Conservation (phyloP, 1,140 invertebrate species). For the Drosophila persimilis region DNA sequence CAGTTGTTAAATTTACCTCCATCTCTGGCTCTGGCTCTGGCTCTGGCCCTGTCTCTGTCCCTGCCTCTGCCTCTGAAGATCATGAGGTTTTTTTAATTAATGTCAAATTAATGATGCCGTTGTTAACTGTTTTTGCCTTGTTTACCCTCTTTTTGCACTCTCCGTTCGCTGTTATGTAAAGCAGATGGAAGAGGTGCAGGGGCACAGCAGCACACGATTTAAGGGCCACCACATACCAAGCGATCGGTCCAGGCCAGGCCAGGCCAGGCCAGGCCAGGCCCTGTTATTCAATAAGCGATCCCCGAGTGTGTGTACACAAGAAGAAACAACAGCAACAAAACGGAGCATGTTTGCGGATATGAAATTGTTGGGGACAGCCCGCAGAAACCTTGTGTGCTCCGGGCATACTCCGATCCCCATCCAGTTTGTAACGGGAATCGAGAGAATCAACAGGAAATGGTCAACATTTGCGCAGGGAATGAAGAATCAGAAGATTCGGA, state of each 20-base stretch:
- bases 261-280: not conserved
- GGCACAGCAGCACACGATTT: conserved; percentile 8
- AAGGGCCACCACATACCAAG: conserved; percentile 38
- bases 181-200: conserved; percentile 49
- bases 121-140: conserved; percentile 39
- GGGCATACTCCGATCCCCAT: conserved; percentile 6
- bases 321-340: conserved; percentile 36
- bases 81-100: conserved; percentile 59
- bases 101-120: conserved; percentile 64
- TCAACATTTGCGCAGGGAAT: conserved; percentile 28
- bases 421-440: conserved; percentile 10
- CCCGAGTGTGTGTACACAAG: conserved; percentile 28
- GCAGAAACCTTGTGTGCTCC: conserved; percentile 4
- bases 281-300: conserved; percentile 60
- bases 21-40: not conserved
- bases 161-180: conserved; percentile 61
- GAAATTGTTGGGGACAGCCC: conserved; percentile 39
- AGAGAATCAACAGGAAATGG: conserved; percentile 19
- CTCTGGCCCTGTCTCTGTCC: not conserved
- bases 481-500: not conserved
- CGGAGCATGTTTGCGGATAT: conserved; percentile 69
- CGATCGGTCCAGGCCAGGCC: conserved; percentile 1
- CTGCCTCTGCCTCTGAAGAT: conserved; percentile 27
- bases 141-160: conserved; percentile 53
- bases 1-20: conserved; percentile 13